Percentiles rank a stretch among this genome's conserved stretches.
These are phyloP conservation scores for Phymastichus coffea DNA, from an alignment of 1,140 invertebrate species.

Conservation along the genomic window DNA sequence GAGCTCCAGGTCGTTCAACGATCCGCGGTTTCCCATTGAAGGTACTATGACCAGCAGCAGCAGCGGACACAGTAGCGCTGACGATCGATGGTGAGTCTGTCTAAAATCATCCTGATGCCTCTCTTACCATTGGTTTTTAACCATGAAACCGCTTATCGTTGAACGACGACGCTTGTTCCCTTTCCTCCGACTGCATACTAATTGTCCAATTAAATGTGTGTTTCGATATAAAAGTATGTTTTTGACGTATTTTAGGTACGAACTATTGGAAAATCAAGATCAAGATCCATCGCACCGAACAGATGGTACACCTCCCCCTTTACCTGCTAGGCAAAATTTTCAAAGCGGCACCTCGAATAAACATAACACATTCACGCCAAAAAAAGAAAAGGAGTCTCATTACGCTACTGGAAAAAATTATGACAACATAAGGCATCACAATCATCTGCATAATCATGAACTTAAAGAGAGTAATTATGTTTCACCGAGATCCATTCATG, in stretches of 20 bases:
- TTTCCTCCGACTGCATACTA: too few relatives aligned
- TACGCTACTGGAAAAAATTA: slow-evolving; percentile 42
- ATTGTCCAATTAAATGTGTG: too few relatives aligned
- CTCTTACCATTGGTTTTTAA: slow-evolving; percentile 1
- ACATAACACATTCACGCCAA: slow-evolving; percentile 25
- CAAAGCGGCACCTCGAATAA: slow-evolving; percentile 41
- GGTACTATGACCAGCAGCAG: slow-evolving; percentile 65
- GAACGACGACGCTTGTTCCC: slow-evolving; percentile 31
- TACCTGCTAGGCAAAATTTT: slow-evolving; percentile 54
- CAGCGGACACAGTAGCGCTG: slow-evolving; percentile 64
- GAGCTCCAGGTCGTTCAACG: slow-evolving; percentile 69
- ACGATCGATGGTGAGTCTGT: slow-evolving; percentile 63
- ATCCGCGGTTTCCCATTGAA: slow-evolving; percentile 59
- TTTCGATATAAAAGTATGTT: too few relatives aligned
- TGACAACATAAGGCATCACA: slow-evolving; percentile 41
- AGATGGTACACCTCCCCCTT: slow-evolving; percentile 56
- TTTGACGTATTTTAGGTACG: too few relatives aligned
- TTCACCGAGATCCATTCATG: slow-evolving; percentile 45
- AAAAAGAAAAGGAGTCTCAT: slow-evolving; percentile 47
- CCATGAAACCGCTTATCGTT: slow-evolving; percentile 34
- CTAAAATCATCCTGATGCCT: slow-evolving; percentile 4
- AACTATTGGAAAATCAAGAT: slow-evolving; percentile 57
- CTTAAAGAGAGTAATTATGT: slow-evolving; percentile 49
- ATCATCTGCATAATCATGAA: slow-evolving; percentile 46
- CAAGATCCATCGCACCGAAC: slow-evolving; percentile 40